Evolutionary conservation across 2,888 invertebrate genomes (phyloP).

Genomic region (Ichneumon xanthorius): DNA sequence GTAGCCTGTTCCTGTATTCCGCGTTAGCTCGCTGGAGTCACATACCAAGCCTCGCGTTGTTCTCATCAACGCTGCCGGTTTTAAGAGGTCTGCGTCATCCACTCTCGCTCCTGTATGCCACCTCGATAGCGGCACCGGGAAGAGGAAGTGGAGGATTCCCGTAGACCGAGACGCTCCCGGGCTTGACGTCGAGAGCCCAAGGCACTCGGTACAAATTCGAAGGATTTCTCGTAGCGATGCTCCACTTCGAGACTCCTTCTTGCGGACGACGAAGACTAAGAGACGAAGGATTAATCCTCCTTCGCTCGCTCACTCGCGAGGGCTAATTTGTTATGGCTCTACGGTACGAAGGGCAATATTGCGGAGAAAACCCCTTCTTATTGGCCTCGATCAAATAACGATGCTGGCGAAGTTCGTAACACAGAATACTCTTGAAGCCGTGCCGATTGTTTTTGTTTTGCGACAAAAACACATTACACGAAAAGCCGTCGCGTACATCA

Average conservation of each 20-base stretch:
- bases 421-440: not conserved
- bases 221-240: constrained; percentile 71
- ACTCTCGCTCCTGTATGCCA: constrained; percentile 24
- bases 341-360: constrained; percentile 7
- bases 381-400: not conserved
- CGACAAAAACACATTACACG: no score
- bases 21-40: constrained; percentile 9
- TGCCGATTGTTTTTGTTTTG: not conserved
- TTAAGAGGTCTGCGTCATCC: constrained; percentile 33
- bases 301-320: constrained; percentile 35
- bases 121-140: constrained; percentile 4
- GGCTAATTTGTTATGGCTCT: constrained; percentile 61
- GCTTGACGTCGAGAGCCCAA: constrained; percentile 58
- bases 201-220: constrained; percentile 73
- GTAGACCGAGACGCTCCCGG: constrained; percentile 48
- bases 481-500: no score
- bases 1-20: constrained; percentile 44
- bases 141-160: constrained; percentile 50
- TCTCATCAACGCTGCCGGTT: constrained; percentile 57
- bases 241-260: constrained; percentile 64
- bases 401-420: not conserved
- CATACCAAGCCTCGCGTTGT: constrained; percentile 40
- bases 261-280: constrained; percentile 61
- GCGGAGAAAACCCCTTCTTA: not conserved
- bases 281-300: constrained; percentile 55